These are phyloP conservation scores for Rambutsinella grinnellia DNA, from an alignment of 2,888 invertebrate genomes.

Conservation along the genomic window DNA sequence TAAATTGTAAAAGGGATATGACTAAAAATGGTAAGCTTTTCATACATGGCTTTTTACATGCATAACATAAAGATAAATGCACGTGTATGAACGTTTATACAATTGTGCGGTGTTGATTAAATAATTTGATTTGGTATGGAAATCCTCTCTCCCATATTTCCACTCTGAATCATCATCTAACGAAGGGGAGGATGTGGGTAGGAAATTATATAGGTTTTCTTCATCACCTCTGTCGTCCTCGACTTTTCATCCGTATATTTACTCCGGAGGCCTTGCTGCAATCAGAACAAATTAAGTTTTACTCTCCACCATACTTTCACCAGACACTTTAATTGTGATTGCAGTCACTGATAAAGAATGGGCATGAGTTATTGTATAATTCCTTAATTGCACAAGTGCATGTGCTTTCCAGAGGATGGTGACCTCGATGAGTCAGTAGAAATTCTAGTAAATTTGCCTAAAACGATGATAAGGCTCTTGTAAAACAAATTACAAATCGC, in stretches of 20 bases:
- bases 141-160: too few species aligned
- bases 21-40: background rate
- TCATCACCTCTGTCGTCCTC: background rate
- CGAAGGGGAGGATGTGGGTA: too few species aligned
- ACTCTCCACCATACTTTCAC: too few species aligned
- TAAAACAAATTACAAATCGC: background rate
- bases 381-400: background rate
- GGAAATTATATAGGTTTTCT: too few species aligned
- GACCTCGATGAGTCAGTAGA: background rate
- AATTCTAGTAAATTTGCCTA: background rate
- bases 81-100: too few species aligned
- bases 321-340: background rate
- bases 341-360: background rate
- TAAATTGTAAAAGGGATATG: background rate
- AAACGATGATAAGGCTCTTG: too few species aligned
- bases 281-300: too few species aligned
- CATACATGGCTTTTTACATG: too few species aligned
- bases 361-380: background rate
- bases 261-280: too few species aligned
- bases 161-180: too few species aligned
- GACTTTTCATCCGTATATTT: too few species aligned
- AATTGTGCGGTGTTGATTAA: slow-evolving; percentile 12
- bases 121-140: background rate
- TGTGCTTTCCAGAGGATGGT: background rate
- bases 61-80: too few species aligned